These are phyloP conservation scores for Rapana venosa DNA, from an alignment of 2,888 invertebrate species.

Conservation along the genomic window DNA sequence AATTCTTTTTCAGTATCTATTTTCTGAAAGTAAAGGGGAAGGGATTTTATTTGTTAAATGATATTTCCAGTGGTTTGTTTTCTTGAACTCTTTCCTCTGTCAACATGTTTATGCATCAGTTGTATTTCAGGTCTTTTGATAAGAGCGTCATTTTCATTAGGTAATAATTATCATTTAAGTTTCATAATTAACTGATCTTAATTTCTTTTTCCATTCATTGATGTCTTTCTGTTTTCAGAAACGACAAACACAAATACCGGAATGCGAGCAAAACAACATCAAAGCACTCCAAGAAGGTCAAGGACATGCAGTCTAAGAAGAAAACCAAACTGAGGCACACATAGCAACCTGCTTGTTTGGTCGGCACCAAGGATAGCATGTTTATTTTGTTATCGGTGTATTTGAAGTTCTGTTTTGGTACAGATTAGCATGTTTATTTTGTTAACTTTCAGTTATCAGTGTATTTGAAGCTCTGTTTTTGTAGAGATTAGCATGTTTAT, in stretches of 20 bases:
- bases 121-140: too few relatives aligned
- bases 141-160: too few relatives aligned
- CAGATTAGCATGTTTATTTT: background rate
- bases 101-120: too few relatives aligned
- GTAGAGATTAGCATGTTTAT: background rate
- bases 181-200: too few relatives aligned
- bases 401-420: background rate
- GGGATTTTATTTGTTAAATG: too few relatives aligned
- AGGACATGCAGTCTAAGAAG: slow-evolving; percentile 57
- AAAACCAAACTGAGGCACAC: slow-evolving; percentile 61
- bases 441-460: too few relatives aligned
- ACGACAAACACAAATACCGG: slow-evolving; percentile 72
- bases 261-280: slow-evolving; percentile 73
- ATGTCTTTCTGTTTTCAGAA: slow-evolving; percentile 57
- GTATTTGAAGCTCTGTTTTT: background rate
- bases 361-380: background rate
- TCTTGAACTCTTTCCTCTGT: too few relatives aligned
- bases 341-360: slow-evolving; percentile 33
- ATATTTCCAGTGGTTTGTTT: too few relatives aligned
- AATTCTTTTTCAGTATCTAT: too few relatives aligned
- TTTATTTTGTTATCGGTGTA: background rate
- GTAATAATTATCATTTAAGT: too few relatives aligned
- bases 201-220: too few relatives aligned
- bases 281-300: slow-evolving; percentile 62
- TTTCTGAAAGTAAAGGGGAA: too few relatives aligned